Evolutionary conservation across 1,140 invertebrate species (phyloP), one percentile per base, ranked within the genome.

Genomic region (Apis cerana): DNA sequence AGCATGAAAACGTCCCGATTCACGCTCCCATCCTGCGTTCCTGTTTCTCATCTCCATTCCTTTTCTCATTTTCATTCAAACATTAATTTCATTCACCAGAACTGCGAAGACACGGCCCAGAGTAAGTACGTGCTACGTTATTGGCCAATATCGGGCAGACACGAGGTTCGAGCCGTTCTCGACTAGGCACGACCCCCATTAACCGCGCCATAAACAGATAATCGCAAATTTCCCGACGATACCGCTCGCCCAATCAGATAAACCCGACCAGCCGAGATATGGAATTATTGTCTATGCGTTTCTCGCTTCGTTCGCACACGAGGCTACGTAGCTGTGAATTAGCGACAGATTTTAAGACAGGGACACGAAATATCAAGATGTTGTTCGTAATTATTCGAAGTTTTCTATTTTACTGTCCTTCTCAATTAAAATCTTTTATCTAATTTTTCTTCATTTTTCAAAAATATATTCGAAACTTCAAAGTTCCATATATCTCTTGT

Each of bases 181-280:
- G 78, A 75, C 76, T 85, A 85, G 79, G 83, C 86, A 88, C 86
- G 84, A 86, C 80, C 83, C 82, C 91, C 83, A 92, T 93, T 93
- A 93, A 88, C 86, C 87, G 76, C 71, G 75, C 90, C 83, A 91
- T 93, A 93, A 93, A 93, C 93, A 93, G 92, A 90, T 93, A 93
- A 92, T 93, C 89, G 89, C 72, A 82, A 89, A 89, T 91, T 89
- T 90, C 87, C 86, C 77, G 61, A 62, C 90, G 91, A 91, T 91
- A 92, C 86, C 88, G 85, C 80, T 86, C 82, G 87, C 84, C 90
- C 89, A 92, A 92, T 93, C 92, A 91, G 91, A 93, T 93, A 92
- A 89, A 87, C 79, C 69, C 67, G 59, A 69, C 2, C 86, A 88
- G 23, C 84, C 85, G 87, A 91, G 91, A 93, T 93, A 93, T 92